Percentiles rank a stretch among this genome's conserved stretches.
phyloP scores from a whole-genome alignment of 2,113 vertebrate species.

The Rhynchopsitta pachyrhyncha region DNA sequence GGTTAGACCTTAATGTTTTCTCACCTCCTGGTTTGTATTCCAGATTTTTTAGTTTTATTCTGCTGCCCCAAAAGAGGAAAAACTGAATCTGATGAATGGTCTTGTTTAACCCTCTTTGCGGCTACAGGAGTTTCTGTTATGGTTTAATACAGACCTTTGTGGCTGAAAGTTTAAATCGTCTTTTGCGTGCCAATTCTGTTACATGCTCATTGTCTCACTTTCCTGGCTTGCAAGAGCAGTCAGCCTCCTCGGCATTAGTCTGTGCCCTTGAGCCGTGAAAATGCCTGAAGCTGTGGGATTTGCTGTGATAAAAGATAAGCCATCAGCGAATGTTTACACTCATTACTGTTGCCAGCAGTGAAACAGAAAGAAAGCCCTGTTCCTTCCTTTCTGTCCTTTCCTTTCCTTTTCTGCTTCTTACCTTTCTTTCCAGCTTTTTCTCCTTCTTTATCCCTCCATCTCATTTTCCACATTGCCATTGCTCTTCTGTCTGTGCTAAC shows the following conservation, averaged over 20 bases:
- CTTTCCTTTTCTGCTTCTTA: not conserved
- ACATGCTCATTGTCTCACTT: not conserved
- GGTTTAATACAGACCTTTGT: not conserved
- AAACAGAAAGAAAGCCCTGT: not conserved
- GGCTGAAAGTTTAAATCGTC: not conserved
- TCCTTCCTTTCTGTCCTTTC: not conserved
- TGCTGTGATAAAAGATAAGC: conserved; percentile 26
- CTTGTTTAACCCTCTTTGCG: not conserved
- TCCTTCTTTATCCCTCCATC: not conserved
- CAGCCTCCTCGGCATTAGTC: conserved; percentile 15
- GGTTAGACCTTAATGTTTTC: not conserved
- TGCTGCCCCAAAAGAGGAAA: not conserved
- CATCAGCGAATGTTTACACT: conserved; percentile 52
- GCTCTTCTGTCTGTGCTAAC: not conserved
- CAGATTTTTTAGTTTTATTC: not conserved
- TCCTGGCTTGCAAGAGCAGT: not conserved
- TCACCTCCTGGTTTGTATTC: not conserved
- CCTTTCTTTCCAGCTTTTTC: not conserved
- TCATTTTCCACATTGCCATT: not conserved
- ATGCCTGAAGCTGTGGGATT: conserved; percentile 27
- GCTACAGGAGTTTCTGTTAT: not conserved
- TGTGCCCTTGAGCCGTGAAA: conserved; percentile 14
- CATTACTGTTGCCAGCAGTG: conserved; percentile 7
- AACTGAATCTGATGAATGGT: not conserved
- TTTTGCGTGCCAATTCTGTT: not conserved